A percentile compares a stretch with the other conserved stretches of the same genome.
Conservation (phyloP, 2,797 vertebrate species). For the Darevskia mixta region DNA sequence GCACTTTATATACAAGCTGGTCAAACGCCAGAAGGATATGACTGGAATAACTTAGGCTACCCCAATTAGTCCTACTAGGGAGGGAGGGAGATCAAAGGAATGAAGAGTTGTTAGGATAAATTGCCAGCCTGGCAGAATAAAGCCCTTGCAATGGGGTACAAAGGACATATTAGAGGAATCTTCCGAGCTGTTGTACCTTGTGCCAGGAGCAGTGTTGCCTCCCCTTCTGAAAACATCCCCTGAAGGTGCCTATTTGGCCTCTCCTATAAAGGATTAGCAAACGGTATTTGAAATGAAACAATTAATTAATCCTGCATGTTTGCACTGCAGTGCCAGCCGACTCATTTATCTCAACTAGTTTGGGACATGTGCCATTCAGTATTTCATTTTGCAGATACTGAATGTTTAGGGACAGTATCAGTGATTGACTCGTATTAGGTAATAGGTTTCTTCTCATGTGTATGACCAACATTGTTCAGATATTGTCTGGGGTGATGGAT, state of each 20-base stretch:
- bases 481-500: neutral
- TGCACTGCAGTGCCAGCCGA: neutral
- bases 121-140: slow-evolving; percentile 19
- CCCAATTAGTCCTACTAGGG: slow-evolving; percentile 26
- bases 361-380: neutral
- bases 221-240: neutral
- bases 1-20: neutral
- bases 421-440: slow-evolving; percentile 7
- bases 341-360: slow-evolving; percentile 26
- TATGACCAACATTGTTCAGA: neutral
- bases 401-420: neutral
- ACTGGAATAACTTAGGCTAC: neutral
- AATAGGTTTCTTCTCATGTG: neutral
- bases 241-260: neutral
- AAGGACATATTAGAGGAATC: neutral
- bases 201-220: neutral
- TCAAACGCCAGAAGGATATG: slow-evolving; percentile 16
- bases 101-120: slow-evolving; percentile 13
- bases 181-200: fast-evolving
- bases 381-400: slow-evolving; percentile 1
- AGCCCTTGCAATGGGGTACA: neutral
- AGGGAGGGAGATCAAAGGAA: slow-evolving; percentile 30
- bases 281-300: neutral
- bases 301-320: slow-evolving; percentile 29
- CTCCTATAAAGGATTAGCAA: slow-evolving; percentile 15